Base-by-base conservation (phyloP, 2,888 invertebrate species). In the Therioaphis trifolii region DNA sequence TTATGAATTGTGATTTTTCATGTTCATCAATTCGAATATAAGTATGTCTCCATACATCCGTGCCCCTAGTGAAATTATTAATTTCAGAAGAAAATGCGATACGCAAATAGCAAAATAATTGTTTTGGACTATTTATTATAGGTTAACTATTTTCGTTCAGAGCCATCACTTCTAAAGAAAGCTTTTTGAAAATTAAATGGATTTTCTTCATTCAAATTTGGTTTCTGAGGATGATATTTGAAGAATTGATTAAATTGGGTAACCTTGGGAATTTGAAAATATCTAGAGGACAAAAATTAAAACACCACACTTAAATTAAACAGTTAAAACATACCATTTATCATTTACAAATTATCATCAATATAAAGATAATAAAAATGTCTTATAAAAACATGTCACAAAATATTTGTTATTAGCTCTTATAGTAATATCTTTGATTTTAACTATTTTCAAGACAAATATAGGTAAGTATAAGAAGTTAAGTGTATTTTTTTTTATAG, bases 11-110 rank as follows among this genome's bases (percentile, higher is more conserved):
- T 66, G 40, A 40, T 40, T 66, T 66, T 9, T 66, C 35, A 12
- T 40, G 66, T 66, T 66, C 66, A 66, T 66, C 66, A 40, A 40
- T 66, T 66, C 66, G 40, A 66, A 66, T 66, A 66, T 66, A 66
- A 35, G 40, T 66, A 66, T 66, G 66, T 1, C 66, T 66, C 63
- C 63, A 63, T 63, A 63, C n/a, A 63, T 35, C 63, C 15, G 35
- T 5, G 66, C 35, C 35, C 35, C 18, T 35, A 66, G 29, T 63
- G 15, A 63, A 63, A 29, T 63, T 63, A 63, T 63, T 35, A 63
- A 15, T 63, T 29, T 63, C 63, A 18, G 63, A 18, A 63, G 29
- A 63, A 63, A 63, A 63, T 63, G 63, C 63, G 18, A 63, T 12
- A 63, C 29, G 35, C 63, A 63, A 63, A 63, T 63, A 63, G 2